These are phyloP conservation scores for Furcifer pardalis DNA, from an alignment of 2,797 vertebrate species.

Conservation along the genomic window DNA sequence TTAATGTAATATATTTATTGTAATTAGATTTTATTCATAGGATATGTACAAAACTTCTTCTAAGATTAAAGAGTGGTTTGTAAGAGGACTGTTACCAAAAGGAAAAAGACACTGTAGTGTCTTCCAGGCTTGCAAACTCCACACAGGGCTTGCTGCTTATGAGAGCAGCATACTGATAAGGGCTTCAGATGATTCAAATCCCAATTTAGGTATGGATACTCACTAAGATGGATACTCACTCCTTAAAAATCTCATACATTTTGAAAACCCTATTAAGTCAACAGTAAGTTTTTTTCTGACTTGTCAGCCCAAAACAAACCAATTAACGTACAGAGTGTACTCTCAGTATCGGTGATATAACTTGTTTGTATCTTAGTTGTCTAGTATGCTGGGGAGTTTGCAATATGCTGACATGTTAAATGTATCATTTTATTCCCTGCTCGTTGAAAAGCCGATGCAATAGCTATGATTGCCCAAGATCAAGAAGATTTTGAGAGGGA, in stretches of 20 bases:
- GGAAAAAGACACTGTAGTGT: neutral
- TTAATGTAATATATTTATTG: no score
- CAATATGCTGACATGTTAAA: neutral
- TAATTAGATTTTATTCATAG: neutral
- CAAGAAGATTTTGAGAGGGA: slow-evolving; percentile 93
- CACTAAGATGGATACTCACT: no score
- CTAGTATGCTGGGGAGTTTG: neutral
- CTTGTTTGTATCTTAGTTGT: neutral
- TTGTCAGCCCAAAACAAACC: neutral
- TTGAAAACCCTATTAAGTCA: no score
- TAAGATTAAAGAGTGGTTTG: neutral
- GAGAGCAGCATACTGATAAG: neutral
- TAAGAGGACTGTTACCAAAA: neutral
- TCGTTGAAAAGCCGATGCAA: slow-evolving; percentile 81
- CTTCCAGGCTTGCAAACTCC: neutral
- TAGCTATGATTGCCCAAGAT: slow-evolving; percentile 89
- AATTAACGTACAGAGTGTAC: neutral
- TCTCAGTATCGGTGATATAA: neutral
- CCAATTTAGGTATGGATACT: no score
- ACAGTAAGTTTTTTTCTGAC: no score
- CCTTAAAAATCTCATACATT: no score
- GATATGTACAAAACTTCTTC: neutral
- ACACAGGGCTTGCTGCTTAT: neutral
- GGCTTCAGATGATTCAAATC: neutral
- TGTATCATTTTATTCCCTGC: neutral